These are phyloP conservation scores for Muntiacus muntjak DNA, from an alignment of 2,113 vertebrate species.

Conservation along the genomic window DNA sequence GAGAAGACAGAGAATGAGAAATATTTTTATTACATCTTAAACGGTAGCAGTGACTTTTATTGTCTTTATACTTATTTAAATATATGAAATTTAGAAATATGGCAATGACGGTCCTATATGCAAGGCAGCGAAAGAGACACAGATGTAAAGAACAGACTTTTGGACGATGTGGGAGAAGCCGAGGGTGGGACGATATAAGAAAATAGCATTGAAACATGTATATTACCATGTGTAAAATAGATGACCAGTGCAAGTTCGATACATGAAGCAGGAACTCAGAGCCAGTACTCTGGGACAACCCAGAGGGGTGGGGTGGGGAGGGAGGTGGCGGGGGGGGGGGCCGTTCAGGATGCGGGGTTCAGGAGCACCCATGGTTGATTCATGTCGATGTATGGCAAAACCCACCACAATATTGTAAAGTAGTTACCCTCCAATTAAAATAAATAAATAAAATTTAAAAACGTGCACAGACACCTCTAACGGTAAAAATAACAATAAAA, in stretches of 20 bases:
- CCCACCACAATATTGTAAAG: background rate
- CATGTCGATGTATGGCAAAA: background rate
- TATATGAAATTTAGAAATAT: background rate
- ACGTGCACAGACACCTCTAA: background rate
- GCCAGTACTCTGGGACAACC: background rate
- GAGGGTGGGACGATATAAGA: background rate
- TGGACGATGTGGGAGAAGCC: background rate
- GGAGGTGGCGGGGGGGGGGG: background rate
- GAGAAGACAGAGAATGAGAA: background rate
- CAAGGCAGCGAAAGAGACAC: background rate
- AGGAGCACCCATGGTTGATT: background rate
- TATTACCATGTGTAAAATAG: background rate
- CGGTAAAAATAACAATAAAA: background rate
- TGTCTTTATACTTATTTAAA: background rate
- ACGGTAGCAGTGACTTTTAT: background rate
- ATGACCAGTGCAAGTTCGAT: background rate
- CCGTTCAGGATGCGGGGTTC: background rate
- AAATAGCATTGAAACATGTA: background rate
- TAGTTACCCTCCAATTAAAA: background rate
- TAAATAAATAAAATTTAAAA: background rate
- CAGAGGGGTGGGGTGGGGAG: background rate
- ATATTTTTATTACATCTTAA: background rate
- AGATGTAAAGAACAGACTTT: background rate
- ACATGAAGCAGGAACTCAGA: background rate
- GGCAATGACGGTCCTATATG: background rate